A percentile compares a stretch with the other conserved stretches of the same genome.
These are phyloP conservation scores for Pygoscelis antarcticus DNA, from an alignment of 2,113 vertebrate species.

Conservation along the genomic window DNA sequence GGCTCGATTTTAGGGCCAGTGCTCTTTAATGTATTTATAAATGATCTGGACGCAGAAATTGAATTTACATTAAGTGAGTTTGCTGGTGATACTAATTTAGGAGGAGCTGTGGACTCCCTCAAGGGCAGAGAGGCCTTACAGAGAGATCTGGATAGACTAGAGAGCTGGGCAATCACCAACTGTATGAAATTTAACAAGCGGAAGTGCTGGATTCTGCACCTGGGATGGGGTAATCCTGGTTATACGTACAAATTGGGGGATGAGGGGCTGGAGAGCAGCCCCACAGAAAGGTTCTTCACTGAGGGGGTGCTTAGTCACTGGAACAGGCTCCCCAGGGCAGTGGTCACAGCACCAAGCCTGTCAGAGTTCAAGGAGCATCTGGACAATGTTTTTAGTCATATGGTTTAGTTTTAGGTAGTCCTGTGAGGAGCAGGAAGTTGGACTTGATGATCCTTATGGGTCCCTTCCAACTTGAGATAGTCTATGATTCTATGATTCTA, in stretches of 20 bases:
- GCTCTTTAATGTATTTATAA: background rate
- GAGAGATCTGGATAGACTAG: background rate
- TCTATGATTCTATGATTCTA: background rate
- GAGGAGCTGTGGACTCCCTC: background rate
- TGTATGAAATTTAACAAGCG: background rate
- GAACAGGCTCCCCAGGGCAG: background rate
- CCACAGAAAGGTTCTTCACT: background rate
- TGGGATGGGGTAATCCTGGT: background rate
- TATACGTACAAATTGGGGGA: background rate
- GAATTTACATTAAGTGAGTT: background rate
- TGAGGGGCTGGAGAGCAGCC: background rate
- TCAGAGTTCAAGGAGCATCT: background rate
- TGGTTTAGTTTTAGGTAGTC: background rate
- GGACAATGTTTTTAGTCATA: background rate
- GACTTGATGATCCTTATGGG: background rate
- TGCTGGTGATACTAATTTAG: too few relatives aligned
- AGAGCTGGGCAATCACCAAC: background rate
- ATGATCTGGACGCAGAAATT: background rate
- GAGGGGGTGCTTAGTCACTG: background rate
- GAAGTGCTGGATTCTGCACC: background rate
- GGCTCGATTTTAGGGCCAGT: background rate
- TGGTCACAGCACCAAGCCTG: background rate
- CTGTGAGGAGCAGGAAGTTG: background rate
- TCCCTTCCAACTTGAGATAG: background rate
- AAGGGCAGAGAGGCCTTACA: background rate